A percentile compares a stretch with the other conserved stretches of the same genome.
Conservation (phyloP, 2,113 vertebrate genomes). For the Alexandromys fortis region DNA sequence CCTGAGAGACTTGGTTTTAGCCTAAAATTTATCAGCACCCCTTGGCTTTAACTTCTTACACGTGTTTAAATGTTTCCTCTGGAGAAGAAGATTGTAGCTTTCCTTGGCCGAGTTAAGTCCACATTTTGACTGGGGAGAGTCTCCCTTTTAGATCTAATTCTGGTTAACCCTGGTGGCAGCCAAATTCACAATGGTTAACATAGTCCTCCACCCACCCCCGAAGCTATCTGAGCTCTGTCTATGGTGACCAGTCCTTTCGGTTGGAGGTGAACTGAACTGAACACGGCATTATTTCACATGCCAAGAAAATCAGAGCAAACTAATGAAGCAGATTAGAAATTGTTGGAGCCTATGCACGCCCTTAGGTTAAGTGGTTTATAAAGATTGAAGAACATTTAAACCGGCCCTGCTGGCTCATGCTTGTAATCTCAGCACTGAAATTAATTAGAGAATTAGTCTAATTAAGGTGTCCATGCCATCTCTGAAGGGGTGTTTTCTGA, state of each 20-base stretch:
- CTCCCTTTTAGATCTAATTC: not conserved
- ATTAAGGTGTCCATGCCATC: not conserved
- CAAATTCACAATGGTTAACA: not conserved
- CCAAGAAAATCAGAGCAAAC: not conserved
- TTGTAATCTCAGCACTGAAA: not conserved
- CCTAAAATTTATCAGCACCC: not conserved
- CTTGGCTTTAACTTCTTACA: not conserved
- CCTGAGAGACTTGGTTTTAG: not conserved
- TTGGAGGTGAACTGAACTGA: not conserved
- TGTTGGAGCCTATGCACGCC: not conserved
- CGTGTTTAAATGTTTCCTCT: not conserved
- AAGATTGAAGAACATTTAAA: not conserved
- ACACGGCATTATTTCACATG: not conserved
- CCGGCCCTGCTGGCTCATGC: not conserved
- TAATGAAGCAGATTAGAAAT: not conserved
- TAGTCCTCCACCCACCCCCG: too few relatives aligned
- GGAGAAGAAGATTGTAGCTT: not conserved
- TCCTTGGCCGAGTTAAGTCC: not conserved
- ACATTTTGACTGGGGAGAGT: not conserved
- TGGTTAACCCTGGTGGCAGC: not conserved
- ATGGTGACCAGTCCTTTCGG: not conserved
- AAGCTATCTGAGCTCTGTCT: not conserved
- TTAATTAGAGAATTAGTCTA: not conserved
- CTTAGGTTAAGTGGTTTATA: not conserved
- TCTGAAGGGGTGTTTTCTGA: not conserved